These are phyloP conservation scores for Rhinella marina DNA, from an alignment of 2,797 vertebrate genomes.

Conservation along the genomic window DNA sequence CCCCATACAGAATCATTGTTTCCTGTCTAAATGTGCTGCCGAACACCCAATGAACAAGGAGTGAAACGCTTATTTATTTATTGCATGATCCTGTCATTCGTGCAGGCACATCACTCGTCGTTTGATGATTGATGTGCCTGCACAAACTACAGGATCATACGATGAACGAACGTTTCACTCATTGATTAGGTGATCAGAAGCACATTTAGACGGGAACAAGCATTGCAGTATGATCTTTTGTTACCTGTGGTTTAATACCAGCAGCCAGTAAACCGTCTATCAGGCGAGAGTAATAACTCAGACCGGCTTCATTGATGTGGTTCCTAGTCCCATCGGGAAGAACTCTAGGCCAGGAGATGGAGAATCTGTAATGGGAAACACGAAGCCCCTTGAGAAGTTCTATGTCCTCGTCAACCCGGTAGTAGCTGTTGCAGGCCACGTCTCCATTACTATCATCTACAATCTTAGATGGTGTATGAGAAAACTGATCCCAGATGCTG, in stretches of 20 bases:
- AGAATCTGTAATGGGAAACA: constrained; percentile 92
- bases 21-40: no score
- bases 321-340: constrained; percentile 88
- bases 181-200: no score
- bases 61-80: no score
- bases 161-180: no score
- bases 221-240: neutral
- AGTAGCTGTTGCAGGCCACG: constrained; percentile 91
- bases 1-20: no score
- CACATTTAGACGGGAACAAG: no score
- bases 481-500: constrained; percentile 93
- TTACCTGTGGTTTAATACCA: constrained; percentile 89
- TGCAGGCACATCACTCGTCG: no score
- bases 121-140: no score
- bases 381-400: constrained; percentile 81
- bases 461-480: constrained; percentile 86
- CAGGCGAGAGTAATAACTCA: constrained; percentile 86
- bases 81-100: no score
- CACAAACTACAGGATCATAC: no score
- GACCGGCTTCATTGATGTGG: constrained; percentile 83
- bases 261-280: constrained; percentile 84
- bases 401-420: constrained; percentile 87
- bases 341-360: constrained; percentile 90
- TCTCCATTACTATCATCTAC: constrained; percentile 83
- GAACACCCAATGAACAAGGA: no score